These are phyloP conservation scores for Gallinago stenura DNA, from an alignment of 2,797 vertebrate species.

Conservation along the genomic window DNA sequence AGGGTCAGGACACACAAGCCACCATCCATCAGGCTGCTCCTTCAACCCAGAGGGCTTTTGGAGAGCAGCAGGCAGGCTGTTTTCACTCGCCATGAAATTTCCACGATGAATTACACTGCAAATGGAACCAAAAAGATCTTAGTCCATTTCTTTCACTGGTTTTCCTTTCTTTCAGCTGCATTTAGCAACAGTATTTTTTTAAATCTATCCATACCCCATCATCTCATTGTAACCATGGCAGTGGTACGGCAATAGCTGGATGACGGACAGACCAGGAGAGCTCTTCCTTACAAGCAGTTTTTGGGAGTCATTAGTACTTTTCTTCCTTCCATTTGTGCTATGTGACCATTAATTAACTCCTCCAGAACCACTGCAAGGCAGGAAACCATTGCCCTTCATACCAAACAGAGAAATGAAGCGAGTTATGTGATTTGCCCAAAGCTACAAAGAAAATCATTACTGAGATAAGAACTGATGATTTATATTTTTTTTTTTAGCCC, in stretches of 20 bases:
- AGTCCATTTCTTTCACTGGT: not conserved
- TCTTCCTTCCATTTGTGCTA: not conserved
- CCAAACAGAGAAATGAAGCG: not conserved
- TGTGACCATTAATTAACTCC: conserved; percentile 9
- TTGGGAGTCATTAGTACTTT: not conserved
- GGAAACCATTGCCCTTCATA: not conserved
- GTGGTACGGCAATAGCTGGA: not conserved
- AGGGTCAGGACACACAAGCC: not conserved
- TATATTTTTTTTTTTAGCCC: not conserved
- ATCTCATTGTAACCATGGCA: not conserved
- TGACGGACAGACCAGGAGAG: not conserved
- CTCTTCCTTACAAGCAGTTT: not conserved
- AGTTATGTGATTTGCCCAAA: not conserved
- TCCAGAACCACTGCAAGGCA: not conserved
- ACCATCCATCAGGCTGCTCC: not conserved
- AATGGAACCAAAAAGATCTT: not conserved
- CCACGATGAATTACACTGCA: not conserved
- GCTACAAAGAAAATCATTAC: not conserved
- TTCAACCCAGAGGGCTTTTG: not conserved
- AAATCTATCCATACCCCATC: not conserved
- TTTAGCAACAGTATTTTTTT: not conserved
- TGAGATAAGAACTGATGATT: not conserved
- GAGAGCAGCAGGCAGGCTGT: not conserved
- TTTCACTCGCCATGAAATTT: not conserved
- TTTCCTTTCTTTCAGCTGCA: not conserved